A percentile compares a stretch with the other conserved stretches of the same genome.
phyloP scores from a whole-genome alignment of 2,797 vertebrate genomes.

The Sparidentex hasta region DNA sequence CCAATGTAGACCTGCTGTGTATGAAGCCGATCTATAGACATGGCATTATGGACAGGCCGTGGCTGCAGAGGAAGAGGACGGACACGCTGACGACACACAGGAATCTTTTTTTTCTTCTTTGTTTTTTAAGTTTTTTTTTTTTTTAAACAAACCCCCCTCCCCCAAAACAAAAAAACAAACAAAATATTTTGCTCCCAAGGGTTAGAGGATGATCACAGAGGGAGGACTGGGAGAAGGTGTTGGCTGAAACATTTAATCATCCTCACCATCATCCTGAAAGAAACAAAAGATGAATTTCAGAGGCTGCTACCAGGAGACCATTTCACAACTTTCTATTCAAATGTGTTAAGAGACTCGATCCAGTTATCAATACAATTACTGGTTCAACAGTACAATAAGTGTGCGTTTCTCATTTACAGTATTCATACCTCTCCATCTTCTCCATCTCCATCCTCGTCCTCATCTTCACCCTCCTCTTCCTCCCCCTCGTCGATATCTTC shows the following conservation, averaged over 20 bases:
- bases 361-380: background rate
- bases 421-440: constrained; percentile 90
- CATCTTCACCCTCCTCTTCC: constrained; percentile 96
- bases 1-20: constrained; percentile 39
- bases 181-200: constrained; percentile 57
- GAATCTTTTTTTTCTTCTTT: constrained; percentile 29
- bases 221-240: constrained; percentile 47
- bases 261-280: constrained; percentile 93
- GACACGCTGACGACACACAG: constrained; percentile 63
- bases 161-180: constrained; percentile 45
- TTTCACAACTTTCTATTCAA: background rate
- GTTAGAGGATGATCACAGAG: constrained; percentile 51
- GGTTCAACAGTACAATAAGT: background rate
- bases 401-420: background rate
- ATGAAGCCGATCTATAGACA: constrained; percentile 69
- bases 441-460: constrained; percentile 96
- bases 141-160: constrained; percentile 49
- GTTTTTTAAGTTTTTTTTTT: constrained; percentile 30
- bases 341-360: background rate
- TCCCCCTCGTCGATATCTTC: constrained; percentile 98
- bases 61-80: constrained; percentile 70
- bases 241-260: constrained; percentile 87
- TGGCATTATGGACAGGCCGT: constrained; percentile 68
- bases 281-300: background rate
- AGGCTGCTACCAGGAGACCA: background rate